Evolutionary conservation across 2,113 vertebrate species (phyloP), one percentile per base, ranked within the genome.

Genomic region (Campylomormyrus tamandua): DNA sequence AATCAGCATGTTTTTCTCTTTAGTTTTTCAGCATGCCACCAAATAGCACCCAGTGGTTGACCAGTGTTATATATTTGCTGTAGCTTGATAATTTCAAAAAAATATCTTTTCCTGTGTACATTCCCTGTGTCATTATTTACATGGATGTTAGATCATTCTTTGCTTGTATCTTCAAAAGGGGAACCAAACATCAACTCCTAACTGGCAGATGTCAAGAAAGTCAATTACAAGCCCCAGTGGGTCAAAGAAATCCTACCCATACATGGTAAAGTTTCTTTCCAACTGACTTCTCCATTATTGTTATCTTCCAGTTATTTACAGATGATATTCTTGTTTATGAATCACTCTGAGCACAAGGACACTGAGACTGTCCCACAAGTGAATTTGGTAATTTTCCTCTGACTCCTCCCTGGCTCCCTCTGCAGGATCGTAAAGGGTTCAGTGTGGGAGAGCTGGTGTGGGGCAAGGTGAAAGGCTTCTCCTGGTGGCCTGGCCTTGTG

Each of bases 401-500:
- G 58, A 42, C 19, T 19, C 42, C 6, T 31, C n/a, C 27, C 39
- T 70, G 42, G 2, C 53, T 88, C 53, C 10, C 45, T 2, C 31
- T 90, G 42, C 90, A 99, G 98, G 98, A 99, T 89, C 97, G 97
- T 9, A 97, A 97, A 53, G 97, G 97, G 0, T 99, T 98, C 90
- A 93, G 92, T 13, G 91, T 95, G 0, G 97, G 98, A 8, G 97
- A 97, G 90, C 96, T 99, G 0, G 96, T 98, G 0, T 99, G 98
- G 98, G 98, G 98, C 0, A 98, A 98, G 92, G 94, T 98, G 91
- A 97, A 97, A 90, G 98, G 97, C 3, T 98, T 98, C 91, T 97
- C 97, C 35, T 97, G 96, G 97, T 99, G 98, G 98, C 98, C 98
- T 0, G 98, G 98, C 0, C 93, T 98, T 21, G 96, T 99, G 0